Evolutionary conservation across 2,113 vertebrate genomes (phyloP).

Genomic region (Electrona antarctica): DNA sequence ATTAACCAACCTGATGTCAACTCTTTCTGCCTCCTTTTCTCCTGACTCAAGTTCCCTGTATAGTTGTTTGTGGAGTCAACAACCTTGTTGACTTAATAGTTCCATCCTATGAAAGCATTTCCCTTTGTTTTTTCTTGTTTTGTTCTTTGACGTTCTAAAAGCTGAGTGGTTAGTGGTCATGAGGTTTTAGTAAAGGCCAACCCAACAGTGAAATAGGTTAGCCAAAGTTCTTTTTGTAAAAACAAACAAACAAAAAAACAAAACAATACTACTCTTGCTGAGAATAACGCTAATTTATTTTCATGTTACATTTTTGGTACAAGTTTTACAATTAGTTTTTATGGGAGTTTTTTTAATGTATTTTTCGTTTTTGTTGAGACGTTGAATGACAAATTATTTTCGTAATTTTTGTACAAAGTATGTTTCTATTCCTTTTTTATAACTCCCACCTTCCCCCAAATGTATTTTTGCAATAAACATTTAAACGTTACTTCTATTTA

Average conservation of each 20-base stretch:
- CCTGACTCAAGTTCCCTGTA: too few species aligned
- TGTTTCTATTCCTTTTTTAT: neutral
- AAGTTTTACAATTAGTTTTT: neutral
- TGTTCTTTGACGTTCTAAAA: neutral
- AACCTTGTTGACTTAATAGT: too few species aligned
- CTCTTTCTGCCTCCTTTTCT: neutral
- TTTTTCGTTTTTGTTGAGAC: too few species aligned
- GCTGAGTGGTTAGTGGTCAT: too few species aligned
- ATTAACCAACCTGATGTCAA: neutral
- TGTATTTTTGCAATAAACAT: constrained; percentile 11
- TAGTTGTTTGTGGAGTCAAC: too few species aligned
- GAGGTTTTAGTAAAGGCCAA: too few species aligned
- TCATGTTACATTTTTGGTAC: neutral
- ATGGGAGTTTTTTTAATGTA: neutral
- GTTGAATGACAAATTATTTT: too few species aligned
- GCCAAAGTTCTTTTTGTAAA: too few species aligned
- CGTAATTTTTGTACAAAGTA: too few species aligned
- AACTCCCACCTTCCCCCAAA: neutral
- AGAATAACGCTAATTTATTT: neutral
- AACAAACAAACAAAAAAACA: neutral
- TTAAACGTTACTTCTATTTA: too few species aligned
- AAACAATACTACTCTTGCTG: neutral
- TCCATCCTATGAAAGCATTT: too few species aligned
- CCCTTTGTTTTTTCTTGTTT: neutral
- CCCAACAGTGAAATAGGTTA: too few species aligned